Evolutionary conservation across 2,113 vertebrate genomes (phyloP), one percentile per base, ranked within the genome.

Genomic region (Callopanchax toddi): DNA sequence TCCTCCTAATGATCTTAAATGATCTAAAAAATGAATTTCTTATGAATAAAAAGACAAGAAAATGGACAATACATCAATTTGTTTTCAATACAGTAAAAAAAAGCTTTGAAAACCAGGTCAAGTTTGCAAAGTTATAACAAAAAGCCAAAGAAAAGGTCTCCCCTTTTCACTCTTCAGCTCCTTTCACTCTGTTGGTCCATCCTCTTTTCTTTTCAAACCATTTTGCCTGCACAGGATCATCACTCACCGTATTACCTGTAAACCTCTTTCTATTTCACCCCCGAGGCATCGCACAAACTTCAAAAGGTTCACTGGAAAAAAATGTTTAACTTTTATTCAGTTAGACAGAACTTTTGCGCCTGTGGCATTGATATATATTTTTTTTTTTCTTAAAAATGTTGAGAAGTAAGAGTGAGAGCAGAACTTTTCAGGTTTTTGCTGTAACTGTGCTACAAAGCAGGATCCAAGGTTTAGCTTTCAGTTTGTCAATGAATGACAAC

Each of bases 251-350:
- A 63, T 74, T 74, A 73, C 67, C 74, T 52, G 37, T 67, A 54
- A 66, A 60, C 18, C 40, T 44, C 49, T 54, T 73, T 82, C 55
- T 76, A 25, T 48, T 69, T 67, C 52, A 79, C 71, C 84, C 86
- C 57, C 13, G 44, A 81, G 86, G 81, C 60, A 58, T 32, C 44
- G 59, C 46, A 57, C 56, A 68, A 79, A 87, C 81, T 83, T 88
- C 82, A 86, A 84, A 88, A 86, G 74, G 71, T 85, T 43, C 80
- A 59, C 71, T 78, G 49, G 78, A 79, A 81, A 76, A 77, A 80
- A 85, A 80, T 54, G 70, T 79, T 83, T 76, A 69, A 76, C 76
- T 82, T 84, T 72, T 66, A 57, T 79, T 81, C 76, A 67, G 59
- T 71, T 74, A 21, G 67, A 76, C 48, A 69, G 40, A 73, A 76